Conservation (phyloP, 53 echinoderm and acorn worm genomes). For the Antedon mediterranea region DNA sequence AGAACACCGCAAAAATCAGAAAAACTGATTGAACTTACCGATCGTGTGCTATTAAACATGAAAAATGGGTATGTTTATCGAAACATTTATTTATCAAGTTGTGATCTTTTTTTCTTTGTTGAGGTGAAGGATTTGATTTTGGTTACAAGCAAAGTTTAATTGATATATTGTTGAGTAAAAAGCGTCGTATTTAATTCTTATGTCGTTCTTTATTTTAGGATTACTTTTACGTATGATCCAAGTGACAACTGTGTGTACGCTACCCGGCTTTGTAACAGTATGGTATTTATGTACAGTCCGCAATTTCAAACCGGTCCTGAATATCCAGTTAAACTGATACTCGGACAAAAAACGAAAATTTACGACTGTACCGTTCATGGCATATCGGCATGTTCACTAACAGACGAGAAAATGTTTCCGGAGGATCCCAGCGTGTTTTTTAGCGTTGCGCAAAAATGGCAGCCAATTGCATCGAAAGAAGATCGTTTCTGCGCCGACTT, state of each 20-base stretch:
- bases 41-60: neutral
- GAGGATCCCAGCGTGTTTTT: constrained; percentile 65
- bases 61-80: neutral
- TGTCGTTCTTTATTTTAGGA: neutral
- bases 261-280: constrained; percentile 78
- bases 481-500: constrained; percentile 2
- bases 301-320: constrained; percentile 18
- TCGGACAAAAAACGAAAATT: constrained; percentile 56
- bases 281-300: constrained; percentile 73
- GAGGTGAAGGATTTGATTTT: too few relatives aligned
- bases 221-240: neutral
- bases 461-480: neutral
- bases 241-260: constrained; percentile 49
- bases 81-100: too few relatives aligned
- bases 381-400: neutral
- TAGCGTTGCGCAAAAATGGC: constrained; percentile 81
- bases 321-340: constrained; percentile 31
- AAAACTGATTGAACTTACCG: neutral
- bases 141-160: too few relatives aligned
- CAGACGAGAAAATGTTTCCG: constrained; percentile 30
- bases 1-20: neutral
- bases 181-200: too few relatives aligned
- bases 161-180: too few relatives aligned
- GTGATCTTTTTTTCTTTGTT: too few relatives aligned
- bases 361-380: constrained; percentile 65